Evolutionary conservation across 2,797 vertebrate species (phyloP), one percentile per base, ranked within the genome.

Genomic region (Bradypodion pumilum): DNA sequence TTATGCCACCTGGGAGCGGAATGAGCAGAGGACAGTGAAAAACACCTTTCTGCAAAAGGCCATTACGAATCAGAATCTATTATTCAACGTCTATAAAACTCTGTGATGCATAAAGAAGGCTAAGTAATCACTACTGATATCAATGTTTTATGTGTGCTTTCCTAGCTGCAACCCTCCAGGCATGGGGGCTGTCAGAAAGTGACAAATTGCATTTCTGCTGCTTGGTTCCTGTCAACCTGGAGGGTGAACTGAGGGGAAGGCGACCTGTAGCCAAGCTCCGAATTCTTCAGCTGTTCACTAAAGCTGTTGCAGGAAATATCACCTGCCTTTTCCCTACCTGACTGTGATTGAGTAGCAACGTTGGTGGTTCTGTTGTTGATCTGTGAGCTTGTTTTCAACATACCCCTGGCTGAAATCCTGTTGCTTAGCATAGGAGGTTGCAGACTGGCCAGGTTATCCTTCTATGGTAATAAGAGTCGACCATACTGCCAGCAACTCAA

Each of bases 131-230:
- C 83, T 1, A 0, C 79, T 78, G 66, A 83, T 70, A 82, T 72
- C 82, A 90, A 89, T 87, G 86, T 83, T 90, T 91, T 90, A 91
- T 90, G 90, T 86, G 81, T 91, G 88, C 87, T 91, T 87, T 29
- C 27, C 82, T 77, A 35, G 52, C 72, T 84, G 91, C 87, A n/a
- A n/a, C 75, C 78, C 85, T 86, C 80, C 78, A 85, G 82, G 56
- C 66, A 78, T 10, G 66, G 74, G 90, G 59, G 60, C 85, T 72
- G 86, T 63, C 35, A 80, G 73, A 87, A 93, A 89, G 90, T 82
- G 92, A 92, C 83, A 91, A 90, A 90, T 91, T 86, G 87, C 88
- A 89, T 92, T 92, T 89, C 88, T 65, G 88, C 77, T 87, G 87
- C 88, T 92, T 74, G 78, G 74, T 21, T 27, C 49, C 75, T 85